A percentile compares a stretch with the other conserved stretches of the same genome.
These are phyloP conservation scores for Caenorhabditis sp. DNA, from an alignment of 2,888 invertebrate species.

Conservation along the genomic window DNA sequence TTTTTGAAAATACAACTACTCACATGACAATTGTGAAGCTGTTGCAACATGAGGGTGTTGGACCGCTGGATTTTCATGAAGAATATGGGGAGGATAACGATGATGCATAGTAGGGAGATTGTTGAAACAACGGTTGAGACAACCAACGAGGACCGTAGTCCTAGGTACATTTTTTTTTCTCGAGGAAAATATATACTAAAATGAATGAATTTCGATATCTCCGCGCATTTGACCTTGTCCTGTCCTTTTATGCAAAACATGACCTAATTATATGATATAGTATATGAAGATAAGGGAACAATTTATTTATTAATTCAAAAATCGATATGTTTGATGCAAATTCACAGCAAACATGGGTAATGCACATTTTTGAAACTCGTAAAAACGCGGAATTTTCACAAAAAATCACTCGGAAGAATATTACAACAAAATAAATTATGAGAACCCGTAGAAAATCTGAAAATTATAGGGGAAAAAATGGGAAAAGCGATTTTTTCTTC, in stretches of 20 bases:
- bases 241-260: not conserved
- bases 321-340: no score
- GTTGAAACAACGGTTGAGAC: constrained; percentile 51
- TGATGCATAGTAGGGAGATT: constrained; percentile 37
- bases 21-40: constrained; percentile 56
- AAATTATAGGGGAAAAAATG: not conserved
- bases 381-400: not conserved
- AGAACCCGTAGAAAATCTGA: constrained; percentile 4
- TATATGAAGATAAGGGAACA: no score
- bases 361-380: no score
- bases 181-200: not conserved
- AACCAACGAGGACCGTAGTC: constrained; percentile 17
- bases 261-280: not conserved
- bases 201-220: not conserved
- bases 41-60: constrained; percentile 48
- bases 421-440: not conserved
- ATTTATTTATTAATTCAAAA: not conserved
- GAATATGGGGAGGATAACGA: constrained; percentile 49
- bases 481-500: no score
- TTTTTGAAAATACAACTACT: not conserved
- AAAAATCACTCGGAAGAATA: not conserved
- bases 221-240: not conserved
- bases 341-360: not conserved
- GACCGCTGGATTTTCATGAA: constrained; percentile 49
- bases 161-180: not conserved